These are phyloP conservation scores for Pelvicachromis taeniatus DNA, from an alignment of 2,113 vertebrate species.

Conservation along the genomic window DNA sequence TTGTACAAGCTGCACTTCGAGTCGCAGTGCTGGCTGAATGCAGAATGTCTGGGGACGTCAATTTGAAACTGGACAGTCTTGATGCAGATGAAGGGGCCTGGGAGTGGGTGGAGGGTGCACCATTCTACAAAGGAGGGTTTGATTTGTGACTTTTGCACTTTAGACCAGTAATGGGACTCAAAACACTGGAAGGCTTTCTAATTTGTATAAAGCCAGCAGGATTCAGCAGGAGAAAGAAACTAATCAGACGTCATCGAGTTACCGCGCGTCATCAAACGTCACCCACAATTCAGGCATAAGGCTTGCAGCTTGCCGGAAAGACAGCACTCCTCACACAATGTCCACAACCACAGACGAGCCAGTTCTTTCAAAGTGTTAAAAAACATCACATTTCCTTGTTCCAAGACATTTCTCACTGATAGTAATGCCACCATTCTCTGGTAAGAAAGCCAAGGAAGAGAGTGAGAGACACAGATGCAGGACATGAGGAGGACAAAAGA, in stretches of 20 bases:
- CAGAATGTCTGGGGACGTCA: constrained; percentile 23
- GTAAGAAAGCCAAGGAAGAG: not conserved
- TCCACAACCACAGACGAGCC: not conserved
- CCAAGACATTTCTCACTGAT: constrained; percentile 6
- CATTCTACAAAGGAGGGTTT: constrained; percentile 41
- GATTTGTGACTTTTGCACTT: constrained; percentile 42
- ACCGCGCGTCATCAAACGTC: not conserved
- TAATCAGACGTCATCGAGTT: not conserved
- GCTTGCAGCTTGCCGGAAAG: not conserved
- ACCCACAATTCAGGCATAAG: not conserved
- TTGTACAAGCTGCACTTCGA: constrained; percentile 13
- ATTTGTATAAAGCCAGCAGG: not conserved
- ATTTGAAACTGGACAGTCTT: constrained; percentile 25
- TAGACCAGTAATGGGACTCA: not conserved
- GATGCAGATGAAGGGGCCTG: not conserved
- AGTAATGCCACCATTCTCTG: not conserved
- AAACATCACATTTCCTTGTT: constrained; percentile 27
- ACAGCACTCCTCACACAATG: not conserved
- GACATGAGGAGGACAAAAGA: not conserved
- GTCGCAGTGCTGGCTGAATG: not conserved
- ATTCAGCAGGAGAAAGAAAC: not conserved
- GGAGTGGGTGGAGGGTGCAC: constrained; percentile 39
- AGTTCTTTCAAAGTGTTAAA: not conserved
- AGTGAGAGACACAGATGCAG: not conserved
- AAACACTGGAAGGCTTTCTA: not conserved